Base-by-base conservation (phyloP, 2,113 vertebrate genomes). In the Nymphicus hollandicus region DNA sequence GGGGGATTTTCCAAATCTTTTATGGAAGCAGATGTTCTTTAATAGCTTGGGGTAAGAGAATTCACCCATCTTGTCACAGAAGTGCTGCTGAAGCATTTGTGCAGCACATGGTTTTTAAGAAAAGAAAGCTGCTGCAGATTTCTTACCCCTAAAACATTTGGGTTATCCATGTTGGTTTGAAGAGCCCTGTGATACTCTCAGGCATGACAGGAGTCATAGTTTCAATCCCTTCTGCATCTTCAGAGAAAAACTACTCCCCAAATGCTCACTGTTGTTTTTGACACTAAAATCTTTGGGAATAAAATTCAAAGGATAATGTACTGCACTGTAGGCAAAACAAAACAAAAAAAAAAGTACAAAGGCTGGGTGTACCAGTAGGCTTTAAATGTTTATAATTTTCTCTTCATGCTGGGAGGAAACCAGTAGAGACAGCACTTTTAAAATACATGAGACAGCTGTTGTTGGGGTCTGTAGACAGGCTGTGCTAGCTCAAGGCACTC, bases 321-420 rank as follows among this genome's bases (percentile, higher is more conserved):
- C n/a, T 80, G 55, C n/a, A 82, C 66, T 58, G 46, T 41, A 88
- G 66, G 58, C 4, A 53, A 79, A 86, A 77, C 47, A 20, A 55
- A n/a, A n/a, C n/a, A n/a, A 50, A 17, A 33, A n/a, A 9, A 46
- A 43, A 13, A 64, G 3, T 37, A 52, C 29, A 93, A 79, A 94
- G 74, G 22, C 53, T 60, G 50, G 13, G 33, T 64, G n/a, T 78
- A 83, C 43, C 91, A 86, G 71, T n/a, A 70, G 33, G 39, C 37
- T 93, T 95, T 73, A 88, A 95, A 78, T 74, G 71, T 77, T 91
- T 86, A 27, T 28, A 58, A 74, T 93, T 88, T 95, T 88, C 72
- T 88, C 41, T 74, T 95, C 89, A 29, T 81, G 65, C 72, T 91
- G 90, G 20, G 90, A 90, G 39, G 76, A 95, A 96, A 89, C 20